These are phyloP conservation scores for Syngnathus typhle DNA, from an alignment of 2,113 vertebrate genomes.

Conservation along the genomic window DNA sequence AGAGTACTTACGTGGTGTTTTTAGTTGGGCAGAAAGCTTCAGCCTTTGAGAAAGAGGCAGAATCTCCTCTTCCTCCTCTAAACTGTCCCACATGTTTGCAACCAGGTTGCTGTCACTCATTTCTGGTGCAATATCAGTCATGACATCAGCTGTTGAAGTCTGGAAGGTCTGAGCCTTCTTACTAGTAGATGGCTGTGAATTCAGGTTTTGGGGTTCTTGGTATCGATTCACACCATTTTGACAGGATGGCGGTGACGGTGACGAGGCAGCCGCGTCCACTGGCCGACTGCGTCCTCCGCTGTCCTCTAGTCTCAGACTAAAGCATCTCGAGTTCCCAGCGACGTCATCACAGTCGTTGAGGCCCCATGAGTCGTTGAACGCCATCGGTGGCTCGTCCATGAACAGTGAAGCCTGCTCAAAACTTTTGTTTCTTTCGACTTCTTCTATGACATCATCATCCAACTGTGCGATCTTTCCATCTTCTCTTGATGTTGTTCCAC, in stretches of 20 bases:
- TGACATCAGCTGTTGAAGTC: conserved; percentile 10
- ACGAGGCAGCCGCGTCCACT: background rate
- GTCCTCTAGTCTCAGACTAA: conserved; percentile 66
- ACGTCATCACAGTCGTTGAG: conserved; percentile 38
- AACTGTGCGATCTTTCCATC: background rate
- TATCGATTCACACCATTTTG: background rate
- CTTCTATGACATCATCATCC: conserved; percentile 46
- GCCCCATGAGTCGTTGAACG: conserved; percentile 67
- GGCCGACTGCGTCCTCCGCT: conserved; percentile 31
- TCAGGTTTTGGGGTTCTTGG: background rate
- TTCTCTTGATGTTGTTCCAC: background rate
- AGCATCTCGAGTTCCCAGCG: conserved; percentile 24
- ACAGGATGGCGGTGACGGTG: background rate
- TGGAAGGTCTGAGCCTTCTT: background rate
- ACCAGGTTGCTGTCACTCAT: conserved; percentile 66
- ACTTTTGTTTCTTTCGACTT: conserved; percentile 37
- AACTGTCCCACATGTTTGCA: conserved; percentile 76
- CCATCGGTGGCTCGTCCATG: conserved; percentile 66
- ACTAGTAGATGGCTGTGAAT: background rate
- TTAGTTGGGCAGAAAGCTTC: conserved; percentile 40
- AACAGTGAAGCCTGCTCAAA: conserved; percentile 53
- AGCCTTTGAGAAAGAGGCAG: conserved; percentile 67
- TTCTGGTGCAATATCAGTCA: background rate
- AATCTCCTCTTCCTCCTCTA: conserved; percentile 64
- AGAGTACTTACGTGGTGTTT: conserved; percentile 73